These are phyloP conservation scores for Neoscelio sp. DNA, from an alignment of 2,888 invertebrate species.

Conservation along the genomic window DNA sequence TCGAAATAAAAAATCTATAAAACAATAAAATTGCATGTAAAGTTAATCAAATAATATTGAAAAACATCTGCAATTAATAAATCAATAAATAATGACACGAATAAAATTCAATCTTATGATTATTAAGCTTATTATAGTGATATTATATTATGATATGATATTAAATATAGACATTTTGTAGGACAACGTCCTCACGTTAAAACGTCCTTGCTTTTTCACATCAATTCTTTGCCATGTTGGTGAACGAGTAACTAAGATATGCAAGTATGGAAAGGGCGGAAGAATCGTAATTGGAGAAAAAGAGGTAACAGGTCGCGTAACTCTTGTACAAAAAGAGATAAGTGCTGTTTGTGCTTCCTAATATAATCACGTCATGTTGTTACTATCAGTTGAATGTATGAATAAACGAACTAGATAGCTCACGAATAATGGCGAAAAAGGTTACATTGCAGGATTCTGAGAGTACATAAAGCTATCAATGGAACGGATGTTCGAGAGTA, in stretches of 20 bases:
- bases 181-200: conserved; percentile 29
- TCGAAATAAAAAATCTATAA: conserved; percentile 9
- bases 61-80: conserved; percentile 41
- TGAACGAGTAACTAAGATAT: conserved; percentile 32
- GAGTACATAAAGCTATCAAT: neutral
- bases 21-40: conserved; percentile 48
- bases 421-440: neutral
- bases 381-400: conserved; percentile 23
- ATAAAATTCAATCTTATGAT: conserved; percentile 46
- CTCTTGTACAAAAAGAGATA: conserved; percentile 46
- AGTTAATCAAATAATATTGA: conserved; percentile 30
- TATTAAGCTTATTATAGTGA: too few species aligned
- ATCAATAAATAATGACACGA: conserved; percentile 45
- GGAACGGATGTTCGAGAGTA: neutral
- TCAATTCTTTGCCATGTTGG: neutral
- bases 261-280: conserved; percentile 25
- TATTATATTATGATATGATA: conserved; percentile 33
- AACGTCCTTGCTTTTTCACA: conserved; percentile 33
- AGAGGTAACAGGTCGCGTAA: conserved; percentile 15
- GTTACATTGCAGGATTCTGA: neutral
- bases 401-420: neutral
- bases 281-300: conserved; percentile 25
- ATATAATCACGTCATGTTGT: conserved; percentile 37
- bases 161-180: conserved; percentile 47
- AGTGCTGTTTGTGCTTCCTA: conserved; percentile 32